Evolutionary conservation across 1,140 invertebrate species (phyloP).

Genomic region (Andrena cerasifolii): DNA sequence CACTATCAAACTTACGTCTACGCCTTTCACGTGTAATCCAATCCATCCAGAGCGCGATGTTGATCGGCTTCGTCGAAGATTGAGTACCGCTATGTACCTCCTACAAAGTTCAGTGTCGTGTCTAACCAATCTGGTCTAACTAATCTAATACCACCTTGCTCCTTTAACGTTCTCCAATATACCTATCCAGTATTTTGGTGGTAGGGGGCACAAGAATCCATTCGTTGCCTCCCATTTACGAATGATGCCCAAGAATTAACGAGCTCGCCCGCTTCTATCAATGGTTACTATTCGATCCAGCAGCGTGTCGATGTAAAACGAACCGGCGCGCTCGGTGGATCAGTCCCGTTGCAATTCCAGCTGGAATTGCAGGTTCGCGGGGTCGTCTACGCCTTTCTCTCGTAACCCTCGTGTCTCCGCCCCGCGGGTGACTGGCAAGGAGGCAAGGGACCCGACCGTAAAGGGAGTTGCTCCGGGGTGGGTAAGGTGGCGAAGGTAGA

Average conservation of each 20-base stretch:
- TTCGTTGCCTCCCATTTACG: too few species aligned
- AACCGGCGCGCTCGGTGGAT: conserved; percentile 42
- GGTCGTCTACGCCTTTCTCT: conserved; percentile 66
- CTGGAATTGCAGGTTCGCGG: conserved; percentile 47
- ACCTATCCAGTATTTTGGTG: not conserved
- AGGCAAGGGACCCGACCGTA: not conserved
- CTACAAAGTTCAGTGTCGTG: conserved; percentile 11
- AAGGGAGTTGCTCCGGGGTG: not conserved
- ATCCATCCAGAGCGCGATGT: conserved; percentile 15
- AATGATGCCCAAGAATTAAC: not conserved
- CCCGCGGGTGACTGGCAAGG: conserved; percentile 6
- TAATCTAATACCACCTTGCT: not conserved
- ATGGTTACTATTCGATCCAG: conserved; percentile 14
- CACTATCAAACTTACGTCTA: conserved; percentile 42
- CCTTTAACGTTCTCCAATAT: too few species aligned
- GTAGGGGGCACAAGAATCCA: too few species aligned
- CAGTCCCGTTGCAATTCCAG: conserved; percentile 45
- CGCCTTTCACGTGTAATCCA: conserved; percentile 64
- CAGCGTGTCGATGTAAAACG: conserved; percentile 25
- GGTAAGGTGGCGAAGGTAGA: not conserved
- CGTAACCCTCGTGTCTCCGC: conserved; percentile 36
- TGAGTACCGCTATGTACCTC: not conserved
- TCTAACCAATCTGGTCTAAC: not conserved
- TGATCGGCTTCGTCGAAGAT: conserved; percentile 28
- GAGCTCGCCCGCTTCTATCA: not conserved